Conservation (phyloP, 2,113 vertebrate species). For the Ramphastos sulfuratus region DNA sequence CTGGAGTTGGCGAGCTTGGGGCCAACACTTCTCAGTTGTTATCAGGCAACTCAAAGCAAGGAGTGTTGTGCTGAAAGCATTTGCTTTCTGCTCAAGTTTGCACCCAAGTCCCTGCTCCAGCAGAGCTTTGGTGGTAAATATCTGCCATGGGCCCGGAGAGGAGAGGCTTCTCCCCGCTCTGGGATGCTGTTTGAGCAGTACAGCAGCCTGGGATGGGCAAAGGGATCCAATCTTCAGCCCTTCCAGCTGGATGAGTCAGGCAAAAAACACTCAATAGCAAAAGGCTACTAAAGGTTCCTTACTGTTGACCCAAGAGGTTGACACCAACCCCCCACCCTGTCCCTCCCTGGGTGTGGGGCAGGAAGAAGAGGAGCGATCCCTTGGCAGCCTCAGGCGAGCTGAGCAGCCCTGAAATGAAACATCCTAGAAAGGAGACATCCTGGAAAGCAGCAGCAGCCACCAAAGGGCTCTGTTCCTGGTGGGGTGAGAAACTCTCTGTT, state of each 20-base stretch:
- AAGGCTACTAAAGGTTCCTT: background rate
- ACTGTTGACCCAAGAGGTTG: background rate
- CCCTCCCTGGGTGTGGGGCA: background rate
- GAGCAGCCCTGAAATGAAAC: background rate
- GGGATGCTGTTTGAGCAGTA: rapidly evolving
- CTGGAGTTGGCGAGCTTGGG: conserved; percentile 9
- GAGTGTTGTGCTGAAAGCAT: conserved; percentile 39
- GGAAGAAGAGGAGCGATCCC: background rate
- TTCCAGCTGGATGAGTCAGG: background rate
- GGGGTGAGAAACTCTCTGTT: background rate
- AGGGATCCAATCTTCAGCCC: background rate
- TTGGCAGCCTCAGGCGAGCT: background rate
- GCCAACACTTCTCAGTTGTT: conserved; percentile 55
- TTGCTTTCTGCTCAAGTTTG: conserved; percentile 54
- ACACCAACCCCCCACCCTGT: background rate
- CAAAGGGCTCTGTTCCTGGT: conserved; percentile 23
- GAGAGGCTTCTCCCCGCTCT: rapidly evolving
- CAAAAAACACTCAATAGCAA: background rate
- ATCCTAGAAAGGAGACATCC: conserved; percentile 33
- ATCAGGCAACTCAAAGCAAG: conserved; percentile 38
- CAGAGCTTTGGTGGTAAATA: background rate
- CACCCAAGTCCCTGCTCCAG: background rate
- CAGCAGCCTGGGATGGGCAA: background rate
- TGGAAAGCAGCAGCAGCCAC: conserved; percentile 44
- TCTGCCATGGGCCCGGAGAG: background rate